Evolutionary conservation across 1,140 invertebrate species (phyloP), one percentile per base, ranked within the genome.

Genomic region (Sarcophaga bullata): DNA sequence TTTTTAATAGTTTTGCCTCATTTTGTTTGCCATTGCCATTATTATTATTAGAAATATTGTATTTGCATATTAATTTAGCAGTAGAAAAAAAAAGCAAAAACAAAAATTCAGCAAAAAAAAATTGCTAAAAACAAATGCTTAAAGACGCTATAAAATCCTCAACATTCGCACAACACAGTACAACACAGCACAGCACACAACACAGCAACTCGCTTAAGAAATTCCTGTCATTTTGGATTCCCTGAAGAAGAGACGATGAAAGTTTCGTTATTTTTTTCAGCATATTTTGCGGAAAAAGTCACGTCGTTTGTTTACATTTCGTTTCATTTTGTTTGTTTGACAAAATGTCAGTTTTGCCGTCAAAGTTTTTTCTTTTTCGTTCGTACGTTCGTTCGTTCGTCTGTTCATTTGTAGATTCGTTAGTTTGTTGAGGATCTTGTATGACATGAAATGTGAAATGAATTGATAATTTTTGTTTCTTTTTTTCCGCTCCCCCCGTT

Each of bases 321-420:
- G 48, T 78, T 37, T 37, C 25, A 37, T 37, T 37, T 37, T 37
- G 25, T 37, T 37, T 78, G 75, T 78, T 78, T 78, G 75, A 78
- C 75, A 78, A 78, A 37, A 78, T 78, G 75, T 78, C 75, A 78
- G 50, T 78, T 78, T 78, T 50, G 75, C 48, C 75, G 75, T 78
- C 75, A 78, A 78, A 78, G 75, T 48, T 78, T 78, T 78, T 13
- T 78, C 9, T 50, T 46, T 78, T n/a, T 49, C 15, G n/a, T 49
- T 49, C 49, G 73, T 76, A n/a, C 47, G 19, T 17, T 17, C 50
- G 15, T n/a, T 49, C 15, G n/a, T 49, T 49, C 49, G 73, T 76
- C 47, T 15, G 19, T 17, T 17, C 50, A 48, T 78, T 15, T 19
- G 48, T 78, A 52, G 8, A 19, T 19, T 37, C 25, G 25, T 37